Percentiles rank a stretch among this genome's conserved stretches.
Evolutionary conservation across 2,797 vertebrate genomes (phyloP).

Genomic region (Gobionotothen gibberifrons): DNA sequence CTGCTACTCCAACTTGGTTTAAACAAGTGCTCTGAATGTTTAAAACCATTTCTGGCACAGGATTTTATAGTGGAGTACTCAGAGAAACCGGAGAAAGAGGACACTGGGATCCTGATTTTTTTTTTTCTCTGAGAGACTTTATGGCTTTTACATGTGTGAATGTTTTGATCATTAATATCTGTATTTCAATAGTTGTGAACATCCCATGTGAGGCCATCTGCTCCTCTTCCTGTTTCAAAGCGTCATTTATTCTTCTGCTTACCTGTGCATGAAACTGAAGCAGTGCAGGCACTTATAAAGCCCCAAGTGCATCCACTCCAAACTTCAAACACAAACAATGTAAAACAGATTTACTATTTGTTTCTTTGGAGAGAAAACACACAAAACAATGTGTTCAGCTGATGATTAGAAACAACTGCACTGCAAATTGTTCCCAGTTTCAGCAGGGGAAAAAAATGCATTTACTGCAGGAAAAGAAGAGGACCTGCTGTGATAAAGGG

Average conservation of each 20-base stretch:
- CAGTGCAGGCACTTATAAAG: not conserved
- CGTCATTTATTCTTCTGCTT: not conserved
- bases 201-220: not conserved
- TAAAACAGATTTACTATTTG: conserved; percentile 67
- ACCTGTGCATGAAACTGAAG: conserved; percentile 50
- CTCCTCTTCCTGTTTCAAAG: conserved; percentile 9
- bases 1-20: conserved; percentile 38
- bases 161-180: conserved; percentile 44
- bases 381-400: conserved; percentile 61
- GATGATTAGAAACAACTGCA: conserved; percentile 77
- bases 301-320: conserved; percentile 44
- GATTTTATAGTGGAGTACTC: conserved; percentile 8
- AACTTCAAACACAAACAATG: conserved; percentile 63
- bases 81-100: conserved; percentile 26
- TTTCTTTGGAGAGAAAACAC: conserved; percentile 62
- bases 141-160: conserved; percentile 53
- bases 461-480: conserved; percentile 45
- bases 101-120: conserved; percentile 22
- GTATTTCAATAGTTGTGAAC: conserved; percentile 5
- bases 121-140: conserved; percentile 17
- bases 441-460: not conserved
- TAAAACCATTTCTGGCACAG: conserved; percentile 56
- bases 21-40: conserved; percentile 58
- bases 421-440: conserved; percentile 70
- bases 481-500: conserved; percentile 28